phyloP scores from a whole-genome alignment of 2,888 invertebrate genomes.

The Rhagium mordax region DNA sequence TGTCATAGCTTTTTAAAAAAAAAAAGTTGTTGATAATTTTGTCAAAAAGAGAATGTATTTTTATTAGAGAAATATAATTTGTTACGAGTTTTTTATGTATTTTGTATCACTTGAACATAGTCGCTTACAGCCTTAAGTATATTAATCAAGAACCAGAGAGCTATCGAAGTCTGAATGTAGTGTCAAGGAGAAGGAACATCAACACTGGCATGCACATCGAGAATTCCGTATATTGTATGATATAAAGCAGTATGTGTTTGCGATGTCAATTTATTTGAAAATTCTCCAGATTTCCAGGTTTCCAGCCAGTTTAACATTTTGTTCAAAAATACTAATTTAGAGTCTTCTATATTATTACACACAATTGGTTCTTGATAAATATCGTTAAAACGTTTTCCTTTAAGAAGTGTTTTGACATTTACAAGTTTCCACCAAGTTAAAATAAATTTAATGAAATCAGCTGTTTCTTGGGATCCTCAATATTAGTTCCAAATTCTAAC shows the following conservation, averaged over 20 bases:
- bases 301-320: slow-evolving; percentile 19
- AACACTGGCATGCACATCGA: too few relatives aligned
- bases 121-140: too few relatives aligned
- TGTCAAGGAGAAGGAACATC: too few relatives aligned
- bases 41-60: too few relatives aligned
- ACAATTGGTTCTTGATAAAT: slow-evolving; percentile 6
- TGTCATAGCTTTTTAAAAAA: too few relatives aligned
- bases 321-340: background rate
- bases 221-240: background rate
- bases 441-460: slow-evolving; percentile 28
- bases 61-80: too few relatives aligned
- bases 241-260: slow-evolving; percentile 6
- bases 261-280: background rate
- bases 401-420: slow-evolving; percentile 30
- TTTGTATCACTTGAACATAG: too few relatives aligned
- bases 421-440: slow-evolving; percentile 31
- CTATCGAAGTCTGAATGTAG: too few relatives aligned
- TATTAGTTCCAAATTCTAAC: slow-evolving; percentile 7
- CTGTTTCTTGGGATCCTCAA: slow-evolving; percentile 4
- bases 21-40: too few relatives aligned
- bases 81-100: too few relatives aligned
- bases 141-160: too few relatives aligned
- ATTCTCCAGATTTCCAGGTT: slow-evolving; percentile 15
- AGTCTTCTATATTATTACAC: background rate
- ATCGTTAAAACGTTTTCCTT: slow-evolving; percentile 20